Conservation (phyloP, 1,140 invertebrate genomes). For the Helicoverpa zea region DNA sequence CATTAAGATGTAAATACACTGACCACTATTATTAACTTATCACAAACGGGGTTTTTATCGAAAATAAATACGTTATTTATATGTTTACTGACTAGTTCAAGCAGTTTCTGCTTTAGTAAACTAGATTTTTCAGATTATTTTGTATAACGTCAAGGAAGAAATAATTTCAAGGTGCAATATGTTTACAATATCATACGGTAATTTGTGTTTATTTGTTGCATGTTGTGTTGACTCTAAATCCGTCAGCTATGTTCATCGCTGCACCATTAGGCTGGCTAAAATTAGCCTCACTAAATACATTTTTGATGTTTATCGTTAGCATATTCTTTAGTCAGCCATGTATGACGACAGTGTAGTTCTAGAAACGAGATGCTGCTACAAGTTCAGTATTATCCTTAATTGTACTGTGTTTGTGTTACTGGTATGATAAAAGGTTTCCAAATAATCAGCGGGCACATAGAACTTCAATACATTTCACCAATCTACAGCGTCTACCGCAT, state of each 20-base stretch:
- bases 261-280: background rate
- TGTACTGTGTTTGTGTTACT: too few species aligned
- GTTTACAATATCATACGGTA: slow-evolving; percentile 19
- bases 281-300: background rate
- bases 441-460: too few species aligned
- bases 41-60: background rate
- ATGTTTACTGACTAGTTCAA: background rate
- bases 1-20: slow-evolving; percentile 19
- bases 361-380: too few species aligned
- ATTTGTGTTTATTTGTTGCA: slow-evolving; percentile 1
- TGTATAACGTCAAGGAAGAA: slow-evolving; percentile 13
- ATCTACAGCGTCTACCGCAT: too few species aligned
- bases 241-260: background rate
- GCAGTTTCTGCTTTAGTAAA: background rate
- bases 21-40: slow-evolving; percentile 1
- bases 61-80: background rate
- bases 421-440: background rate
- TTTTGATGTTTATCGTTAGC: background rate
- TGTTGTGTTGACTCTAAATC: background rate
- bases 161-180: slow-evolving; percentile 10
- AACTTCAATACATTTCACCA: too few species aligned
- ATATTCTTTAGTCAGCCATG: background rate
- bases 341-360: too few species aligned
- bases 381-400: too few species aligned
- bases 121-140: background rate